Base-by-base conservation (phyloP, 1,140 invertebrate genomes). In the Zaprionus ornatus region DNA sequence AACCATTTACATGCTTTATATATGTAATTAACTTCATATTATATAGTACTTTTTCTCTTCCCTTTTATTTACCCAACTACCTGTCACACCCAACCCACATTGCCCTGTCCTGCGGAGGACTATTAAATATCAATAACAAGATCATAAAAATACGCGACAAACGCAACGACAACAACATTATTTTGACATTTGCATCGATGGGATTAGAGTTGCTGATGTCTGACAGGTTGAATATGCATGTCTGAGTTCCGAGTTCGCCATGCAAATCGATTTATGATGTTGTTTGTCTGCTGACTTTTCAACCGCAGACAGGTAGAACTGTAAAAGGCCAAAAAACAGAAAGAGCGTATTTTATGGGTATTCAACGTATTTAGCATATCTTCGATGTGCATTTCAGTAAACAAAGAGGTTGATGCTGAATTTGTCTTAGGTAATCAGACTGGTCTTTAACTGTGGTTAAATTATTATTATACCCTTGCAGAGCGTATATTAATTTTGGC, bases 191-290 rank as follows among this genome's bases (percentile, higher is more conserved):
- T 90, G 81, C 81, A 76, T 90, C 62, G 56, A 23, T 29, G 37
- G 21, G 37, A n/a, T 29, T 15, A 7, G 48, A 32, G 60, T 3
- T 29, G 60, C 10, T 10, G 12, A 6, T 48, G 60, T 50, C 42
- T 10, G 29, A 45, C n/a, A 19, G 32, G 6, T 23, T 27, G 27
- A 1, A 27, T 27, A 27, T 21, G 21, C 17, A 35, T 63, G 21
- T 64, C 29, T 45, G 40, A n/a, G n/a, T 45, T 6, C n/a, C 0
- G n/a, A 2, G 7, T 45, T 45, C n/a, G 40, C 40, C 52, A 70
- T 50, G 50, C 68, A 83, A 84, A 87, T 90, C 85, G 80, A 84
- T 87, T 87, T 88, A 78, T 68, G 77, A 80, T 87, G 64, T 62
- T 80, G 68, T 69, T 76, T 76, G 76, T 74, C 76, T 74, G 66